Evolutionary conservation across 2,113 vertebrate genomes (phyloP).

Genomic region (Urocolius indicus): DNA sequence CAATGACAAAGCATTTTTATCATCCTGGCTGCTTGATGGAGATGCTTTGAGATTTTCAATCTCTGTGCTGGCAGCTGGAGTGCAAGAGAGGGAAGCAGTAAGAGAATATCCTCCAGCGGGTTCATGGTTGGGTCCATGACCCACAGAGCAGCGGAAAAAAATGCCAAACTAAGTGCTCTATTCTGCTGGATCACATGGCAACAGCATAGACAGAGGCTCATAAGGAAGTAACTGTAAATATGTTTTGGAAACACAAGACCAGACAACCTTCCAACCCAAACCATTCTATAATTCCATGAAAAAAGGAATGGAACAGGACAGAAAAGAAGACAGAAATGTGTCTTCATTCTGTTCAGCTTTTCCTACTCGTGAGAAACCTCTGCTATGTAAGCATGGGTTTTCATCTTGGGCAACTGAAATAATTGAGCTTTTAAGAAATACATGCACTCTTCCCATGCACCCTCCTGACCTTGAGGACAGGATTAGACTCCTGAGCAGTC

Average conservation of each 20-base stretch:
- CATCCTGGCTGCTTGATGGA: not conserved
- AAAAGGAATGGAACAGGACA: not conserved
- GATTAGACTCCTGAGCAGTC: not conserved
- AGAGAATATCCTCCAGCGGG: not conserved
- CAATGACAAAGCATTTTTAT: not conserved
- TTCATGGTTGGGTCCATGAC: not conserved
- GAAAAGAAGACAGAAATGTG: not conserved
- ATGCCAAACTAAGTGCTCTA: not conserved
- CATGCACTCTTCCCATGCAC: not conserved
- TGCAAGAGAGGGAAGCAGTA: accelerated
- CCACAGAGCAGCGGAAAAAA: not conserved
- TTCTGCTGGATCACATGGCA: not conserved
- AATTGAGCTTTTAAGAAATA: not conserved
- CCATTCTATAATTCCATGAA: not conserved
- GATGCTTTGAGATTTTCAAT: not conserved
- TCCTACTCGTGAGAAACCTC: not conserved
- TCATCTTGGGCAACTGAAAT: not conserved
- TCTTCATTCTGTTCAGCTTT: not conserved
- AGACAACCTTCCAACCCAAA: no score
- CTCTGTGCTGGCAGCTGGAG: not conserved
- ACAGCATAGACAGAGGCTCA: not conserved
- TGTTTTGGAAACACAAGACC: not conserved
- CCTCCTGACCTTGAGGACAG: not conserved
- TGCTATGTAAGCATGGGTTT: not conserved
- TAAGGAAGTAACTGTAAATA: not conserved